phyloP scores from a whole-genome alignment of 2,797 vertebrate genomes.

The Neosalanx taihuensis region DNA sequence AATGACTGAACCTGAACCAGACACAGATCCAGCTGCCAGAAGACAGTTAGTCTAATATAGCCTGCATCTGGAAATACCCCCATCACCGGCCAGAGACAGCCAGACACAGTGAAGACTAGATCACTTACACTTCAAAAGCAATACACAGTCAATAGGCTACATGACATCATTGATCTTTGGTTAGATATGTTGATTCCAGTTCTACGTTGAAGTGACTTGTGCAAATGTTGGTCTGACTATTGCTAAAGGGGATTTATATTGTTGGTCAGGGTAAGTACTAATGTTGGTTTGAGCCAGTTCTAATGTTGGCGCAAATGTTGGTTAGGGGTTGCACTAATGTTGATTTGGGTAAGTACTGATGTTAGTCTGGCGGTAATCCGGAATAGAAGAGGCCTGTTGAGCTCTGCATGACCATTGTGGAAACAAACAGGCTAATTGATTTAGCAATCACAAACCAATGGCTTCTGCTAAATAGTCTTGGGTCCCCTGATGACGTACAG shows the following conservation, averaged over 20 bases:
- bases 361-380: constrained; percentile 12
- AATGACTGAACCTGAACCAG: not conserved
- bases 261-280: no score
- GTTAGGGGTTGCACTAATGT: constrained; percentile 22
- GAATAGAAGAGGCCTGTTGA: constrained; percentile 46
- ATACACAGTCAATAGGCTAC: no score
- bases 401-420: constrained; percentile 34
- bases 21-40: not conserved
- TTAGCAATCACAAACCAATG: constrained; percentile 51
- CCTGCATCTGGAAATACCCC: not conserved
- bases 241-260: not conserved
- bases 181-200: no score
- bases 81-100: not conserved
- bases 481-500: not conserved
- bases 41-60: not conserved
- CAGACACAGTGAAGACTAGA: not conserved
- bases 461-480: constrained; percentile 36
- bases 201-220: not conserved
- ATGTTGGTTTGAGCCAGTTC: not conserved
- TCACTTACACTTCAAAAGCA: not conserved
- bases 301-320: not conserved
- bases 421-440: constrained; percentile 46
- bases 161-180: not conserved
- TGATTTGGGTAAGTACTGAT: constrained; percentile 35
- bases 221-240: not conserved